phyloP scores from a whole-genome alignment of 2,888 invertebrate genomes.

The Beris chalybata region DNA sequence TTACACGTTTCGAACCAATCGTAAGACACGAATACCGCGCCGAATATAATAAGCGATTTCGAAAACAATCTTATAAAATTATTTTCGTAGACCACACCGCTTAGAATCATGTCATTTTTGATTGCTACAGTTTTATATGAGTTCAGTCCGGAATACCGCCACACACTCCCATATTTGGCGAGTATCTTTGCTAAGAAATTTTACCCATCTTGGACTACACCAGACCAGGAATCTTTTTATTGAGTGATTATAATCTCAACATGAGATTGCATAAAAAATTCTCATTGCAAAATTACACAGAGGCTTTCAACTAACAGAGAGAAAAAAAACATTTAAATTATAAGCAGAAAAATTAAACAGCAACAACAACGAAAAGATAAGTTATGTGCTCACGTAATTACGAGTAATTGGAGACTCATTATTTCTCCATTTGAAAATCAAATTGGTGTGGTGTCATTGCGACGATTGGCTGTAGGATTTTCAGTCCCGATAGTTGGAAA shows the following conservation, averaged over 20 bases:
- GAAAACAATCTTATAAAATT: not conserved
- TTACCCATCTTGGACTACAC: not conserved
- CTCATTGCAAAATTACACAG: conserved; percentile 8
- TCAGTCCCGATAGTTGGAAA: not conserved
- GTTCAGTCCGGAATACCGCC: too few relatives aligned
- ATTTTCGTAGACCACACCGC: too few relatives aligned
- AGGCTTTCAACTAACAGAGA: not conserved
- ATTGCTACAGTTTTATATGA: not conserved
- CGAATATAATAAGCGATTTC: conserved; percentile 19
- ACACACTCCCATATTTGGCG: not conserved
- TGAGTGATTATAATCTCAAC: conserved; percentile 19
- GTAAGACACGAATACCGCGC: conserved; percentile 25
- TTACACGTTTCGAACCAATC: conserved; percentile 23
- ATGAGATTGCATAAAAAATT: conserved; percentile 16
- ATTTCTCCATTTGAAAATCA: conserved; percentile 27
- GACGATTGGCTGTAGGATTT: not conserved
- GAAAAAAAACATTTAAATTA: conserved; percentile 8
- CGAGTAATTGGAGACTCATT: conserved; percentile 26
- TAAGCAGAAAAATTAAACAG: conserved; percentile 5
- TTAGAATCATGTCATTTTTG: conserved; percentile 8
- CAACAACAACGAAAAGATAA: not conserved
- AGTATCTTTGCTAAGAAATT: not conserved
- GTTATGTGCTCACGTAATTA: conserved; percentile 29
- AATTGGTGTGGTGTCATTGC: conserved; percentile 6
- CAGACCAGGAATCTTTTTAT: not conserved